Evolutionary conservation across 2,113 vertebrate species (phyloP).

Genomic region (Lepisosteus osseus): DNA sequence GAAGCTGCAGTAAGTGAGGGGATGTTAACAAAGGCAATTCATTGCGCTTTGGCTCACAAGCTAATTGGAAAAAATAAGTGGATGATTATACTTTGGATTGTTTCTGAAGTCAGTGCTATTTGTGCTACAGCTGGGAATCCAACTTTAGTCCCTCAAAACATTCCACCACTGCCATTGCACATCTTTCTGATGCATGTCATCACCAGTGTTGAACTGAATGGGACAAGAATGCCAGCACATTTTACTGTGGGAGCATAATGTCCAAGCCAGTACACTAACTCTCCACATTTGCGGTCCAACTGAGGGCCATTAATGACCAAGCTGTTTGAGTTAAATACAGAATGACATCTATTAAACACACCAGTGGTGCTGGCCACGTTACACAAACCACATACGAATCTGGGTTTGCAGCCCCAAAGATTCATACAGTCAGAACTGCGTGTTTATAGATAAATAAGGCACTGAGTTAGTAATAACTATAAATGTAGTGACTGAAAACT

Average conservation of each 20-base stretch:
- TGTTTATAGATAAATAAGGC: background rate
- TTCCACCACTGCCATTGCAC: background rate
- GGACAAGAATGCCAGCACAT: background rate
- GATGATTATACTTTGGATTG: background rate
- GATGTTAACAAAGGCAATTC: constrained; percentile 1
- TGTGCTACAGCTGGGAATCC: background rate
- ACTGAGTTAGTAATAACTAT: background rate
- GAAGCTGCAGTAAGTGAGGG: background rate
- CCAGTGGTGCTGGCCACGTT: background rate
- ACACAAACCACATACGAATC: background rate
- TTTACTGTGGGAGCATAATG: background rate
- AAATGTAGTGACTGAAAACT: constrained; percentile 19
- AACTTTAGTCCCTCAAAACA: background rate
- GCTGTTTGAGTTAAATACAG: background rate
- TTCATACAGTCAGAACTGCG: background rate
- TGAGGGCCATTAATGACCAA: background rate
- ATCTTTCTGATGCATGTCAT: background rate
- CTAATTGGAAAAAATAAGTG: background rate
- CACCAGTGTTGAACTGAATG: background rate
- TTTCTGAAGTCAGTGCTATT: background rate
- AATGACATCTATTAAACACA: too few species aligned
- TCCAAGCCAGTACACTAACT: background rate
- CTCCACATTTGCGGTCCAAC: background rate
- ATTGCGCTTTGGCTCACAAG: background rate
- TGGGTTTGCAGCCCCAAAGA: background rate